Base-by-base conservation (phyloP, 1,140 invertebrate genomes). In the Drosophila busckii region DNA sequence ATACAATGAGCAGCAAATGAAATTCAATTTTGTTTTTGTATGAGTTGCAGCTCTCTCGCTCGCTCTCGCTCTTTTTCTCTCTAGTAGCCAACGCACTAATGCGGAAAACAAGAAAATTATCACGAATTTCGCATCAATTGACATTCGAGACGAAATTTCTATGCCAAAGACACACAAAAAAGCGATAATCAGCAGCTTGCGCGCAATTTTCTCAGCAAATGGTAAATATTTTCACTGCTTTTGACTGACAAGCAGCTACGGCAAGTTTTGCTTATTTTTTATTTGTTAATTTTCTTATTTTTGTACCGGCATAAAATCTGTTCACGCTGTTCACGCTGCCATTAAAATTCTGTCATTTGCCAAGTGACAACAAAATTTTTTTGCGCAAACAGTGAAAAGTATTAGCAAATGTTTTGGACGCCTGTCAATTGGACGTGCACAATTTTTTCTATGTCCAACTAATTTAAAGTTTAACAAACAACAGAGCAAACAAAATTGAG, bases 81-180 rank as follows among this genome's bases (percentile, higher is more conserved):
- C 7, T 20, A 22, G n/a, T 8, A 19, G 37, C 20, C 20, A 20
- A 55, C 34, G 50, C 58, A 55, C 59, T 62, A 62, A 62, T 56
- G 59, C 59, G 44, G 52, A 62, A 56, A 62, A 62, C 59, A 62
- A 56, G 52, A 56, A 62, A 56, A 56, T 62, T 62, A 62, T 62
- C 59, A 62, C 59, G 59, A 62, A 62, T 37, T 41, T 42, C 44
- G 59, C 52, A 56, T 56, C 59, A 55, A 56, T 62, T 56, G 59
- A 62, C 44, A 62, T 34, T 44, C 40, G 34, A 34, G 12, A 37
- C 46, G 37, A 52, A 42, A 58, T 42, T 41, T 9, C 20, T 20
- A 19, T 45, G 32, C 15, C 26, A 17, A 61, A 61, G 50, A 54
- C 34, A 46, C 17, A 23, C n/a, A 49, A 48, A 42, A 41, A 10